Evolutionary conservation across 1,140 invertebrate species (phyloP), one percentile per base, ranked within the genome.

Genomic region (Copidosoma floridanum): DNA sequence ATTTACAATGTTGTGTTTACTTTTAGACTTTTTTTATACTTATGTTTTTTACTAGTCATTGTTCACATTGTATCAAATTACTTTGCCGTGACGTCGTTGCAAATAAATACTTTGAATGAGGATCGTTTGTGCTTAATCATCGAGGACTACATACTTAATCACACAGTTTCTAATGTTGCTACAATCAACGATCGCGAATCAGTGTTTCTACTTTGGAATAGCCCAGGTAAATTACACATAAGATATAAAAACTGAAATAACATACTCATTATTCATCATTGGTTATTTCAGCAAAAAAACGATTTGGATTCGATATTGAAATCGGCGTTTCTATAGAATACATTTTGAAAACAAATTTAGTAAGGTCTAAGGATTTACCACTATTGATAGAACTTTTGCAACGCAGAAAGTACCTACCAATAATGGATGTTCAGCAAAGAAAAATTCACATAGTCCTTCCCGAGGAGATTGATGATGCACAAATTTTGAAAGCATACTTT

Each of bases 51-150:
- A 1, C 86, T 96, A 68, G 91, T 92, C n/a, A 65, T 81, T 21
- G 67, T 94, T 20, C 95, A 98, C 81, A 79, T 97, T 1, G 86
- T 85, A 71, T 87, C 91, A 5, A 98, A 98, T 82, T 94, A 93
- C 71, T 82, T 82, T 62, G 94, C 94, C 8, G 92, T 98, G 0
- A 85, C 84, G 65, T 80, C 88, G 4, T 75, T 87, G 63, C 82
- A 85, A 65, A 84, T 97, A 73, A 85, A 88, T 68, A 87, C 87
- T 1, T 84, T 98, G 8, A 98, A 97, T 75, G 85, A 85, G 67
- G 83, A 87, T 59, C 82, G 94, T 35, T 85, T 93, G 43, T 74
- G 88, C 35, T 81, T 89, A 53, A 73, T 89, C 20, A 68, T 92
- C 8, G 77, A 85, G 63, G 75, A 85, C 53, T 92, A 85, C 73